A percentile compares a stretch with the other conserved stretches of the same genome.
Evolutionary conservation across 2,888 invertebrate genomes (phyloP).

Genomic region (Acleris emargana): DNA sequence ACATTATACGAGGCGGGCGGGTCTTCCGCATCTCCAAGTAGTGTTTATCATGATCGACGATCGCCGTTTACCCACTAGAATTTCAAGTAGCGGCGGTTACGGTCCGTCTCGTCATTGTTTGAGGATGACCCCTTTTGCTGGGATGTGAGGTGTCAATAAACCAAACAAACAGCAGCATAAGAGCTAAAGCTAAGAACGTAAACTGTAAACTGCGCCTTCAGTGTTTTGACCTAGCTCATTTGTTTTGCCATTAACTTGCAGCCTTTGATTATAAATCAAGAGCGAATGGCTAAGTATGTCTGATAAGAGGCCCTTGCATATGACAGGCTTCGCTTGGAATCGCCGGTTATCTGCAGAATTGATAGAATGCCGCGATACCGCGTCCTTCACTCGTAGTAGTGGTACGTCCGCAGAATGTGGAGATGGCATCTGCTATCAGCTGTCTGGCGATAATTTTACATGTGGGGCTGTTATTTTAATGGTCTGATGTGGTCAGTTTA

Average conservation of each 20-base stretch:
- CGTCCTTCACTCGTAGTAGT: conserved; percentile 58
- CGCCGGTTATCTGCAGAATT: conserved; percentile 43
- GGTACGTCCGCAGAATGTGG: conserved; percentile 54
- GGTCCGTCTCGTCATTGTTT: conserved; percentile 18
- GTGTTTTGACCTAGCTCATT: not conserved
- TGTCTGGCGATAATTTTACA: conserved; percentile 63
- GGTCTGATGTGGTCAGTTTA: conserved; percentile 13
- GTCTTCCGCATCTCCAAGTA: conserved; percentile 33
- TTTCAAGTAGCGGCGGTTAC: conserved; percentile 20
- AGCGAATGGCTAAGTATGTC: conserved; percentile 3
- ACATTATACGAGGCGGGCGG: conserved; percentile 40
- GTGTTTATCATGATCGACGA: conserved; percentile 20
- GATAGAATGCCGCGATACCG: conserved; percentile 52
- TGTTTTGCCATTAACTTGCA: not conserved
- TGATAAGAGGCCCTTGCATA: not conserved
- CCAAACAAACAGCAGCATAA: not conserved
- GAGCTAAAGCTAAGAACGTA: not conserved
- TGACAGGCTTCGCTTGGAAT: conserved; percentile 37
- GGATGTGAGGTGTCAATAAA: conserved; percentile 3
- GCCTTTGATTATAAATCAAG: not conserved
- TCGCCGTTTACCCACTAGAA: conserved; percentile 35
- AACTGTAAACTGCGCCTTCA: not conserved
- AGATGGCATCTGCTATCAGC: conserved; percentile 62
- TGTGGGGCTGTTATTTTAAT: conserved; percentile 40
- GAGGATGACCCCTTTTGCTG: conserved; percentile 23